Conservation (phyloP, 2,888 invertebrate species). For the Pristionchus japonicus region DNA sequence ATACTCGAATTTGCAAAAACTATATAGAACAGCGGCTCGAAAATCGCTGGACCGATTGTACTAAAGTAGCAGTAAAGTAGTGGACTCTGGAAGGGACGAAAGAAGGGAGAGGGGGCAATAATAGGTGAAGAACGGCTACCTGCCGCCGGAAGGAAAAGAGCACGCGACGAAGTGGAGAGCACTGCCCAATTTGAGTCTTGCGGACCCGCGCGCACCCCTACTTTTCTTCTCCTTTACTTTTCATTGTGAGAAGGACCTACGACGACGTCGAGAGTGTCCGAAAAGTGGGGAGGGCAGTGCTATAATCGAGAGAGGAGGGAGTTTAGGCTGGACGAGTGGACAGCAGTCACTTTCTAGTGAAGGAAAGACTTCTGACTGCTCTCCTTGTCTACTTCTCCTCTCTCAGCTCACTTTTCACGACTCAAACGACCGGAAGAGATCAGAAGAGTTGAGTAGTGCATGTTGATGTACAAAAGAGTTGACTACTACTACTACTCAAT, state of each 20-base stretch:
- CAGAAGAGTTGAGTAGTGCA: neutral
- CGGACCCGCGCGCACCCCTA: neutral
- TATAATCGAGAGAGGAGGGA: neutral
- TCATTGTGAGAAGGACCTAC: neutral
- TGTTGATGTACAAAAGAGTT: neutral
- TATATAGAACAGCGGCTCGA: neutral
- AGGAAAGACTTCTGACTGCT: neutral
- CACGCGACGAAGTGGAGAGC: neutral
- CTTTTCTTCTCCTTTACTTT: constrained; percentile 43
- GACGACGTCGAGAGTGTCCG: constrained; percentile 28
- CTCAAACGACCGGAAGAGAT: constrained; percentile 22
- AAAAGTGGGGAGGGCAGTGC: neutral
- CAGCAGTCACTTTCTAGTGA: neutral
- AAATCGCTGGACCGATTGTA: neutral
- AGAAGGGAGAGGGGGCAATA: neutral
- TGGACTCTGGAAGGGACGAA: constrained; percentile 6
- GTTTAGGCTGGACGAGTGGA: too few species aligned
- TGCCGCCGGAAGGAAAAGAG: neutral
- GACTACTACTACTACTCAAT: neutral
- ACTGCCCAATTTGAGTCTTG: neutral
- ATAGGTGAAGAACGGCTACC: constrained; percentile 31
- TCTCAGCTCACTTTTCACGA: neutral
- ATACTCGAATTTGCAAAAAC: neutral
- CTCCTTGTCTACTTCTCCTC: neutral
- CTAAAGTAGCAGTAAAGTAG: constrained; percentile 26